phyloP scores from a whole-genome alignment of 2,888 invertebrate genomes.

The Oscheius sp. region DNA sequence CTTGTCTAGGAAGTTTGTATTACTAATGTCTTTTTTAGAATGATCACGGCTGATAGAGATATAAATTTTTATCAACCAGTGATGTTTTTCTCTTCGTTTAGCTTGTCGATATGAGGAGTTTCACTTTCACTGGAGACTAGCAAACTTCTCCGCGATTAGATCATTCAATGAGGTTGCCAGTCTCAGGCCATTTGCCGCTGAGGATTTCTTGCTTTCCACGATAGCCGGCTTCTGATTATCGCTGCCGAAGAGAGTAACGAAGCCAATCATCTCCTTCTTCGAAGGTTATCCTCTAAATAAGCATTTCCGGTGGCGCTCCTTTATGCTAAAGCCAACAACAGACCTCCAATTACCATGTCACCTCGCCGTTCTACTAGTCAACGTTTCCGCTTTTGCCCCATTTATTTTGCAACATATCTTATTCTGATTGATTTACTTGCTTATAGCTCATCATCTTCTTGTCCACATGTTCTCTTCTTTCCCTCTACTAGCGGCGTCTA shows the following conservation, averaged over 20 bases:
- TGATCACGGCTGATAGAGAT: conserved; percentile 25
- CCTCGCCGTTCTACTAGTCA: conserved; percentile 17
- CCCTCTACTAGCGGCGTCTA: neutral
- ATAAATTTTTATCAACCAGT: too few relatives aligned
- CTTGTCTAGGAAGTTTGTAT: conserved; percentile 16
- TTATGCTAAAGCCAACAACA: conserved; percentile 22
- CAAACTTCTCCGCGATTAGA: neutral
- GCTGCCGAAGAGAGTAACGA: neutral
- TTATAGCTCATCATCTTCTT: neutral
- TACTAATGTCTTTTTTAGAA: conserved; percentile 25
- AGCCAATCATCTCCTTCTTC: conserved; percentile 14
- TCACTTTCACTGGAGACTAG: neutral
- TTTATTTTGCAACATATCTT: conserved; percentile 8
- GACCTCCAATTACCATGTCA: conserved; percentile 32
- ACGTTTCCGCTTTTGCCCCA: conserved; percentile 25
- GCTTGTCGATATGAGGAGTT: too few relatives aligned
- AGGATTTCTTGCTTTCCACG: neutral
- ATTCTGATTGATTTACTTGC: neutral
- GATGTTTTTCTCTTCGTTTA: too few relatives aligned
- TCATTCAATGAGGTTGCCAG: neutral
- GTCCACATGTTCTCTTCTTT: neutral
- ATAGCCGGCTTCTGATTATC: conserved; percentile 3
- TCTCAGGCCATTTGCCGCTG: too few relatives aligned
- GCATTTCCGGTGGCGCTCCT: conserved; percentile 22
- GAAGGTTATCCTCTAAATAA: neutral